A percentile compares a stretch with the other conserved stretches of the same genome.
These are phyloP conservation scores for Pheosia gnoma DNA, from an alignment of 2,888 invertebrate genomes.

Conservation along the genomic window DNA sequence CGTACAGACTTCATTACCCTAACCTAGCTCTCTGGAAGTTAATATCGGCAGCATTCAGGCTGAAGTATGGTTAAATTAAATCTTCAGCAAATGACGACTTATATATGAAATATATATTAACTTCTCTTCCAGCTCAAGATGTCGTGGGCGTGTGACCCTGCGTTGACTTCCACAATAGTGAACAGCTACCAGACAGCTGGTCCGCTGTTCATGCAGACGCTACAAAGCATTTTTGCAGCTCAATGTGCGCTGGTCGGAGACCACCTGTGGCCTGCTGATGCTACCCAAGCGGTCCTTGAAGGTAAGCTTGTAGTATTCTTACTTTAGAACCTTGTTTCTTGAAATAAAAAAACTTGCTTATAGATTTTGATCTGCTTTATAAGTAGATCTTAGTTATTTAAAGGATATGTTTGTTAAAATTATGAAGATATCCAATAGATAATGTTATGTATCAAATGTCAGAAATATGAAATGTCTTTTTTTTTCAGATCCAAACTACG, in stretches of 20 bases:
- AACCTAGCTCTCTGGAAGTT: too few relatives aligned
- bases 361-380: too few relatives aligned
- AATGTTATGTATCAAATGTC: too few relatives aligned
- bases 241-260: conserved; percentile 84
- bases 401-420: too few relatives aligned
- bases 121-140: conserved; percentile 38
- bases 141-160: conserved; percentile 69
- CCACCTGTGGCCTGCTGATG: conserved; percentile 84
- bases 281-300: conserved; percentile 60
- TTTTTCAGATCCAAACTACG: conserved; percentile 78
- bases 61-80: too few relatives aligned
- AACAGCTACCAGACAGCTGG: conserved; percentile 66
- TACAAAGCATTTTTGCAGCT: conserved; percentile 84
- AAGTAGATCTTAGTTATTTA: too few relatives aligned
- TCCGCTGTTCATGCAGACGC: conserved; percentile 81
- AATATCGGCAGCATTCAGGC: too few relatives aligned
- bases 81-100: too few relatives aligned
- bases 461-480: neutral
- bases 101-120: neutral
- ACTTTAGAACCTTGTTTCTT: too few relatives aligned
- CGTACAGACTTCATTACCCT: too few relatives aligned
- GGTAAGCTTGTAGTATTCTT: conserved; percentile 36
- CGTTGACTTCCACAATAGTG: conserved; percentile 53
- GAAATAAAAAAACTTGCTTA: too few relatives aligned
- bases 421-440: too few relatives aligned